These are phyloP conservation scores for Ophraella communa DNA, from an alignment of 2,888 invertebrate genomes.

Conservation along the genomic window DNA sequence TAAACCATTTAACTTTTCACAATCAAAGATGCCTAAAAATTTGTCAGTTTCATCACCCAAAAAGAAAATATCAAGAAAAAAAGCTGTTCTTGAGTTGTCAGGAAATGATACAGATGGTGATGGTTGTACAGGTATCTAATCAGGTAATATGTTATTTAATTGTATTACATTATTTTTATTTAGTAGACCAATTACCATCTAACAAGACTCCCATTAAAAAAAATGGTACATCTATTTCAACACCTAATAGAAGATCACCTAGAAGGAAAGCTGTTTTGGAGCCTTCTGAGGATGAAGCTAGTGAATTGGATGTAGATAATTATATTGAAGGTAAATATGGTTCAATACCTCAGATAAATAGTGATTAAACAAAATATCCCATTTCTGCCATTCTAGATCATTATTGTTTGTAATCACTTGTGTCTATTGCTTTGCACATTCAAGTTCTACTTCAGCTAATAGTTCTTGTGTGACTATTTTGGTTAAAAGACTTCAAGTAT, in stretches of 20 bases:
- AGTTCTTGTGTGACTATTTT: too few species aligned
- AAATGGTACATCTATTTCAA: neutral
- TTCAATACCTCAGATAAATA: too few species aligned
- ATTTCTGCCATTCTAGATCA: too few species aligned
- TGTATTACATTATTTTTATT: neutral
- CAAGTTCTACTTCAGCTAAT: too few species aligned
- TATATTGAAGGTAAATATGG: neutral
- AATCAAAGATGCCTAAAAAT: neutral
- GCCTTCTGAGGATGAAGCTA: conserved; percentile 18
- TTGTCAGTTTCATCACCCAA: conserved; percentile 16
- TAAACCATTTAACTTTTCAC: conserved; percentile 68
- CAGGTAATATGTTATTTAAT: neutral
- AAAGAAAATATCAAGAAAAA: conserved; percentile 29
- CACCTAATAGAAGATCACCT: neutral
- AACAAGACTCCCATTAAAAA: neutral
- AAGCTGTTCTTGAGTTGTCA: neutral
- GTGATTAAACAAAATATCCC: too few species aligned
- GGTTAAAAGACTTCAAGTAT: too few species aligned
- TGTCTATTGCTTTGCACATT: too few species aligned
- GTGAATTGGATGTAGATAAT: conserved; percentile 17
- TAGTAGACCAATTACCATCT: conserved; percentile 5
- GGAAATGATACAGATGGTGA: neutral
- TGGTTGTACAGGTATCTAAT: neutral
- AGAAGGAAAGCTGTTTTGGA: neutral
- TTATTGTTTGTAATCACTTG: too few species aligned